phyloP scores from a whole-genome alignment of 2,888 invertebrate genomes.

The Spisula subtruncata region DNA sequence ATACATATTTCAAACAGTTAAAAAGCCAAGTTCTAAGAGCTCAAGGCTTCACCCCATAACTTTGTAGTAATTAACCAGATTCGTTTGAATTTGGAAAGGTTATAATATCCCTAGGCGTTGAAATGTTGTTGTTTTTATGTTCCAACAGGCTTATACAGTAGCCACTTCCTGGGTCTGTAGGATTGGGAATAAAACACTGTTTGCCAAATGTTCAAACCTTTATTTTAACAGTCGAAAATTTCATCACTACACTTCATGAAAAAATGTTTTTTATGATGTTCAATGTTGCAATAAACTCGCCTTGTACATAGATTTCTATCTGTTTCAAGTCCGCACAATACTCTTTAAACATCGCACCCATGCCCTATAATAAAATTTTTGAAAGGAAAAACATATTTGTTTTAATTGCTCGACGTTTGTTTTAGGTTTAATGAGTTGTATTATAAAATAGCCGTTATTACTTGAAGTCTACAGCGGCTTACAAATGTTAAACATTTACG shows the following conservation, averaged over 20 bases:
- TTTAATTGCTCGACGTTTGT: conserved; percentile 54
- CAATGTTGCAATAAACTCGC: conserved; percentile 50
- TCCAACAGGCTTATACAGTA: conserved; percentile 27
- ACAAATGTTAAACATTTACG: conserved; percentile 49
- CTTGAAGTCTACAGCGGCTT: conserved; percentile 10
- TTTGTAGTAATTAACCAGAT: conserved; percentile 47
- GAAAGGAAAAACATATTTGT: conserved; percentile 51
- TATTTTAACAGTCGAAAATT: conserved; percentile 59
- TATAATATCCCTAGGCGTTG: conserved; percentile 30
- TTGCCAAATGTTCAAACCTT: conserved; percentile 55
- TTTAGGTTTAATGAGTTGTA: conserved; percentile 38
- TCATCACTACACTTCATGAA: conserved; percentile 58
- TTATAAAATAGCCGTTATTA: conserved; percentile 50
- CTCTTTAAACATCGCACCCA: conserved; percentile 39
- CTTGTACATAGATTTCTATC: conserved; percentile 36
- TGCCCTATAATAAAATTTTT: conserved; percentile 43
- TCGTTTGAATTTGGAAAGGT: conserved; percentile 53
- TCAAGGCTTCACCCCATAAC: conserved; percentile 35
- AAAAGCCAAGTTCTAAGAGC: conserved; percentile 41
- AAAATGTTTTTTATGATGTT: conserved; percentile 55
- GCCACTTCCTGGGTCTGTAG: conserved; percentile 53
- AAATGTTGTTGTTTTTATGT: conserved; percentile 37
- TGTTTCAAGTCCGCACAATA: conserved; percentile 48
- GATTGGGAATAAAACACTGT: conserved; percentile 32
- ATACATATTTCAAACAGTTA: conserved; percentile 55